These are phyloP conservation scores for Furcula furcula DNA, from an alignment of 2,888 invertebrate species.

Conservation along the genomic window DNA sequence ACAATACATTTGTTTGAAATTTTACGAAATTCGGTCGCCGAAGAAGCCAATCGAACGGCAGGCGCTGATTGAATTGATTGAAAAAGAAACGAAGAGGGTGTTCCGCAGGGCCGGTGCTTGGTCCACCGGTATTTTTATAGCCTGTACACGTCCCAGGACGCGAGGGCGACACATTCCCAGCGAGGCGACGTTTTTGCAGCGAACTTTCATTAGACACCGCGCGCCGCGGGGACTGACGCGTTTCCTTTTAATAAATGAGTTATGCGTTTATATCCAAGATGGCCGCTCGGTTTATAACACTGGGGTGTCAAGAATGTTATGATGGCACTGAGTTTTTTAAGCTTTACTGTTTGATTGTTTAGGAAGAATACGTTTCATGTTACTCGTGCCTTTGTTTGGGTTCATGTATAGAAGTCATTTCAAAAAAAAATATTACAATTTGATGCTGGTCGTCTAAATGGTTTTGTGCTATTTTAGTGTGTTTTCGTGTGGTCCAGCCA, in stretches of 20 bases:
- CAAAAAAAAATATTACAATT: no score
- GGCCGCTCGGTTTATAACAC: slow-evolving; percentile 57
- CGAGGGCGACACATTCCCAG: slow-evolving; percentile 77
- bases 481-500: no score
- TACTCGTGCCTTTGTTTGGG: background rate
- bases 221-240: slow-evolving; percentile 64
- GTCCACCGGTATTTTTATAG: slow-evolving; percentile 76
- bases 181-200: slow-evolving; percentile 75
- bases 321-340: slow-evolving; percentile 42
- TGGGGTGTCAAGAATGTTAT: slow-evolving; percentile 64
- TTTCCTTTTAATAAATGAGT: slow-evolving; percentile 78
- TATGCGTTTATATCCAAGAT: slow-evolving; percentile 75
- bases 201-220: slow-evolving; percentile 77
- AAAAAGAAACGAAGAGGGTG: slow-evolving; percentile 69
- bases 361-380: slow-evolving; percentile 3
- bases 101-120: slow-evolving; percentile 43
- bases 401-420: no score
- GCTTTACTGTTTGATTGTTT: slow-evolving; percentile 31
- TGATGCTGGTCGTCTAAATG: no score
- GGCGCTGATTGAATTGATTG: slow-evolving; percentile 76
- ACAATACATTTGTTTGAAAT: slow-evolving; percentile 41
- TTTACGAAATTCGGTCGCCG: slow-evolving; percentile 50
- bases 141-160: slow-evolving; percentile 74
- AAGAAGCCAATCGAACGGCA: slow-evolving; percentile 65
- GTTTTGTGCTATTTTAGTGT: no score